phyloP scores from a whole-genome alignment of 2,888 invertebrate species.

The Hypolimnas misippus region DNA sequence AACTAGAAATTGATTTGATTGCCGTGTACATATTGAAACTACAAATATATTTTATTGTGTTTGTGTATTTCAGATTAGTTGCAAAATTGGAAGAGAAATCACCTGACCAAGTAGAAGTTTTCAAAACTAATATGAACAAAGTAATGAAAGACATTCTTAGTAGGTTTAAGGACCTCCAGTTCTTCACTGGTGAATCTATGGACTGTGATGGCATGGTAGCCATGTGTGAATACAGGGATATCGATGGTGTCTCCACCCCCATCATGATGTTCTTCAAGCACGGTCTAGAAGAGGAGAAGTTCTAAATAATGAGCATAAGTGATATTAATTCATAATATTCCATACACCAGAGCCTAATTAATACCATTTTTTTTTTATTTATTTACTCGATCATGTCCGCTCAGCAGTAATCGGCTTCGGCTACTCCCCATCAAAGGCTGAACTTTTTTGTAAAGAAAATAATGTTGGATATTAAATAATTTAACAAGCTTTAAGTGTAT shows the following conservation, averaged over 20 bases:
- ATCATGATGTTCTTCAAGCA: slow-evolving; percentile 98
- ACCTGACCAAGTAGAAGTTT: slow-evolving; percentile 93
- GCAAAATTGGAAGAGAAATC: slow-evolving; percentile 90
- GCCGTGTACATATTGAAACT: too few relatives aligned
- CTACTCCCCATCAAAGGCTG: slow-evolving; percentile 76
- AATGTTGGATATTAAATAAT: slow-evolving; percentile 71
- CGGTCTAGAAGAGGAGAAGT: slow-evolving; percentile 97
- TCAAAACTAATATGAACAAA: slow-evolving; percentile 96
- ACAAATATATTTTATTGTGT: neutral
- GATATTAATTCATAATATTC: slow-evolving; percentile 66
- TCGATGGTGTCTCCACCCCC: slow-evolving; percentile 91
- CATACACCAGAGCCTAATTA: slow-evolving; percentile 64
- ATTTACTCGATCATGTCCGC: slow-evolving; percentile 76
- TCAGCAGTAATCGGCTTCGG: slow-evolving; percentile 65
- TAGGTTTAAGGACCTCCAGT: slow-evolving; percentile 96
- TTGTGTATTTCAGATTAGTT: slow-evolving; percentile 86
- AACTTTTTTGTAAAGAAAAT: slow-evolving; percentile 74
- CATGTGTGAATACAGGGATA: slow-evolving; percentile 96
- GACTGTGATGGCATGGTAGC: slow-evolving; percentile 97
- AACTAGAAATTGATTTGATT: too few relatives aligned
- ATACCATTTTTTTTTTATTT: slow-evolving; percentile 74
- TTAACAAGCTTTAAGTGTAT: slow-evolving; percentile 64
- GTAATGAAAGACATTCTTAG: slow-evolving; percentile 95
- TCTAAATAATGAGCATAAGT: slow-evolving; percentile 83
- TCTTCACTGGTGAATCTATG: slow-evolving; percentile 96